phyloP scores from a whole-genome alignment of 2,797 vertebrate genomes.

The Ptychobarbus kaznakovi region DNA sequence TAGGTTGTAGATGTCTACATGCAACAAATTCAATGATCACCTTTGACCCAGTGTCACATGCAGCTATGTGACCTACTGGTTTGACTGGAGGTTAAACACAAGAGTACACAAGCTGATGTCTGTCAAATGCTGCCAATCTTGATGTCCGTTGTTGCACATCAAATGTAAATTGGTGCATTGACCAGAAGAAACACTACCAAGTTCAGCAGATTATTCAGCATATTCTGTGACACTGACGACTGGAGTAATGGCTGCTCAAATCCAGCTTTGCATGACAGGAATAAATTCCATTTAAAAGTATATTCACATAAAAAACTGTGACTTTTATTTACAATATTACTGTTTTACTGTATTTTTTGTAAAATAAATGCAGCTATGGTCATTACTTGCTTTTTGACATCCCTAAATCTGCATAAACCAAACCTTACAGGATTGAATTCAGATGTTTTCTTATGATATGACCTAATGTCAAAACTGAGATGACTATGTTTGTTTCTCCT shows the following conservation, averaged over 20 bases:
- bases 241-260: not conserved
- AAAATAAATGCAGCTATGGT: not conserved
- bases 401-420: not conserved
- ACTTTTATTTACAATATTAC: not conserved
- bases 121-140: slow-evolving; percentile 13
- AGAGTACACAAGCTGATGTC: slow-evolving; percentile 35
- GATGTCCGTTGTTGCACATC: not conserved
- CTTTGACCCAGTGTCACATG: slow-evolving; percentile 33
- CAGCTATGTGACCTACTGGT: slow-evolving; percentile 33
- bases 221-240: not conserved
- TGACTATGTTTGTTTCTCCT: slow-evolving; percentile 34
- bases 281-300: too few relatives aligned
- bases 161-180: not conserved
- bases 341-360: not conserved
- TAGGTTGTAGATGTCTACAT: slow-evolving; percentile 39
- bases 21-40: slow-evolving; percentile 39
- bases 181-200: not conserved
- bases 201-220: not conserved
- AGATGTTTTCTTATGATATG: slow-evolving; percentile 4
- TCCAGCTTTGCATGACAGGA: not conserved
- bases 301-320: too few relatives aligned
- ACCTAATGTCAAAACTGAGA: slow-evolving; percentile 32
- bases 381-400: not conserved
- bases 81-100: slow-evolving; percentile 35
- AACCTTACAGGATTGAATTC: slow-evolving; percentile 14